phyloP scores from a whole-genome alignment of 2,113 vertebrate genomes.

The Lathamus discolor region DNA sequence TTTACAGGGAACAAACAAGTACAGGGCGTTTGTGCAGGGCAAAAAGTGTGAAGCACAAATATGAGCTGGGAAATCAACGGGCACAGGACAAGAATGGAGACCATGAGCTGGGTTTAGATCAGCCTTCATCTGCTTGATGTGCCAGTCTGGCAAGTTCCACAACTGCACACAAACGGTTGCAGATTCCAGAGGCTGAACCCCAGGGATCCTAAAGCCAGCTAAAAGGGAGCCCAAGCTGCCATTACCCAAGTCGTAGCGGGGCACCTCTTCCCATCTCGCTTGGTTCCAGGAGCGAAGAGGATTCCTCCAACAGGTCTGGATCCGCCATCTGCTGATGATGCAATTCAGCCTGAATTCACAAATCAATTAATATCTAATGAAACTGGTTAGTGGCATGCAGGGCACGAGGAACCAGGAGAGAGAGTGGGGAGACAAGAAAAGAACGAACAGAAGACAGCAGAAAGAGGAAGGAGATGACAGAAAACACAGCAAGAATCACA shows the following conservation, averaged over 20 bases:
- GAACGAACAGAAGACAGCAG: neutral
- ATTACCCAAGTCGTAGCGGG: slow-evolving; percentile 91
- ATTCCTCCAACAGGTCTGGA: slow-evolving; percentile 95
- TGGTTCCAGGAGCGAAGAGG: slow-evolving; percentile 89
- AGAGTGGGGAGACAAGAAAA: slow-evolving; percentile 26
- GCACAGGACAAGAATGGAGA: neutral
- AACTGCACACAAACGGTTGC: accelerated
- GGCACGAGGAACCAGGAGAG: slow-evolving; percentile 78
- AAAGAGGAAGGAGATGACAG: neutral
- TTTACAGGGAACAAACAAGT: neutral
- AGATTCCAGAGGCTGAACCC: neutral
- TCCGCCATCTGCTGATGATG: slow-evolving; percentile 97
- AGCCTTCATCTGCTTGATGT: neutral
- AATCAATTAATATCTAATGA: slow-evolving; percentile 88
- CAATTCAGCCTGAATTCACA: slow-evolving; percentile 90
- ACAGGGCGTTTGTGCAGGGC: neutral
- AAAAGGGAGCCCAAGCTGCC: neutral
- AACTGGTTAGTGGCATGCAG: slow-evolving; percentile 88
- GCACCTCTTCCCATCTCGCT: slow-evolving; percentile 85
- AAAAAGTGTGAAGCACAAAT: neutral
- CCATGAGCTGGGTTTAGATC: neutral
- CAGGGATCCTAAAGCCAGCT: neutral
- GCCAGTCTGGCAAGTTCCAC: neutral
- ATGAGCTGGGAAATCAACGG: accelerated
- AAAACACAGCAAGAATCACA: slow-evolving; percentile 29